These are phyloP conservation scores for Hystrix brachyura DNA, from an alignment of 2,113 vertebrate genomes.

Conservation along the genomic window DNA sequence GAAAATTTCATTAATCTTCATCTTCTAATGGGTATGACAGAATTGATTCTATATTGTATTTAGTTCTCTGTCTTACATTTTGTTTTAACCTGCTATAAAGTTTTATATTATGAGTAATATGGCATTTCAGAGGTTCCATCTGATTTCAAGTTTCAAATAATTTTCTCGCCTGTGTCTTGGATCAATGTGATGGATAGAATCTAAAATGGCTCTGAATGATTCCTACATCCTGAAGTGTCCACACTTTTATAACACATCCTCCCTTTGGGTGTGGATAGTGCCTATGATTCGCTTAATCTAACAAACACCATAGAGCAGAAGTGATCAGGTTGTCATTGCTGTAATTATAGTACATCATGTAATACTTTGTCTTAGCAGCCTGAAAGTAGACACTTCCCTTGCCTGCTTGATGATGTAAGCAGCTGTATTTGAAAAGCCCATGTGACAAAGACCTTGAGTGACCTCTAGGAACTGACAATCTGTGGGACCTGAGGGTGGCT, in stretches of 20 bases:
- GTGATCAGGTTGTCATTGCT: not conserved
- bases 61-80: not conserved
- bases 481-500: not conserved
- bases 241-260: not conserved
- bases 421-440: not conserved
- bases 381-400: not conserved
- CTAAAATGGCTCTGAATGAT: not conserved
- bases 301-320: not conserved
- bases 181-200: not conserved
- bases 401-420: not conserved
- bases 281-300: not conserved
- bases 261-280: not conserved
- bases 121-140: not conserved
- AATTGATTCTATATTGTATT: not conserved
- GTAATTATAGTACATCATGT: not conserved
- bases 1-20: not conserved
- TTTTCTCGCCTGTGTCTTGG: not conserved
- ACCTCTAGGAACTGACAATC: not conserved
- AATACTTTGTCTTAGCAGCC: not conserved
- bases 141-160: not conserved
- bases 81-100: not conserved
- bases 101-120: conserved; percentile 17
- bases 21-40: not conserved
- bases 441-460: not conserved
- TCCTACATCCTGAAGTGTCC: not conserved